Evolutionary conservation across 2,797 vertebrate genomes (phyloP), one percentile per base, ranked within the genome.

Genomic region (Anomalospiza imberbis): DNA sequence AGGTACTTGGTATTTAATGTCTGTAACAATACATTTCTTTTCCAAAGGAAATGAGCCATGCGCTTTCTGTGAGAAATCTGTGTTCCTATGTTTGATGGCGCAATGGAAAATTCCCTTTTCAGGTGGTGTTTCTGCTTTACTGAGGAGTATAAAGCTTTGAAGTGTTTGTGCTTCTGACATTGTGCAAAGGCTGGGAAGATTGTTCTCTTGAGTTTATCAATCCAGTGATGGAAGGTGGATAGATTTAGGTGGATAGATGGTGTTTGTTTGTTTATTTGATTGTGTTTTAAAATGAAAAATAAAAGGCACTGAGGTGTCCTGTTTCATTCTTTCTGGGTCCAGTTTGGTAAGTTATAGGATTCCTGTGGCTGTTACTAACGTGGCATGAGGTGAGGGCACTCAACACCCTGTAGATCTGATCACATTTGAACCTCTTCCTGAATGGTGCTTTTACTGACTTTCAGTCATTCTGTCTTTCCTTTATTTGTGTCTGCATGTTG

Each of bases 1-100:
- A 76, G 60, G n/a, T 77, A 71, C 44, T 60, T 94, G 84, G 32
- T 86, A 90, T 90, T 89, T 94, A 87, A 73, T 44, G 48, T 73
- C 51, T 2, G 6, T 62, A 84, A 79, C 68, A 73, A 78, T 57
- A 4, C 45, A 62, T 94, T 94, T 76, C 40, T 91, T 81, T 85
- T 66, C 34, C 2, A 7, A 86, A 54, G 66, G 82, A 78, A 92
- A 92, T 25, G 62, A 83, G 31, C 68, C 68, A 4, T 29, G 63
- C 38, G 12, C 31, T 17, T 85, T 58, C 65, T 60, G 54, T 67
- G 72, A 75, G 71, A 73, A 91, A 62, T 67, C 32, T 55, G 7
- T 73, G 77, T 73, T 94, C 51, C 62, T 60, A 5, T 1, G 2
- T 57, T 47, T 21, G 53, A 38, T 70, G 26, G 28, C 54, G 88